phyloP scores from a whole-genome alignment of 2,888 invertebrate species.

The Brachypalpus laphriformis region DNA sequence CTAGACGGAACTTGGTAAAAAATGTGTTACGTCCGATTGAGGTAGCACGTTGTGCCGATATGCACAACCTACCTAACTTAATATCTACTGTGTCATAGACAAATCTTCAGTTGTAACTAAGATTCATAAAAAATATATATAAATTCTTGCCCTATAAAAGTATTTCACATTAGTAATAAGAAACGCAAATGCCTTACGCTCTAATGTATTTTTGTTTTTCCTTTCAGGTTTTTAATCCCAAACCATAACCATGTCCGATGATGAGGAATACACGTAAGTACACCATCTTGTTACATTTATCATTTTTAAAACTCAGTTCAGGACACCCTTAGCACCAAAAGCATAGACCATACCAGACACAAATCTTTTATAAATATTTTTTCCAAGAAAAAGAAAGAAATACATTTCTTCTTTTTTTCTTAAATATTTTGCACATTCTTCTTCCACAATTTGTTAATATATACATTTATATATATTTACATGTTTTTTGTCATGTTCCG shows the following conservation, averaged over 20 bases:
- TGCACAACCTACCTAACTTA: no score
- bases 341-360: conserved; percentile 40
- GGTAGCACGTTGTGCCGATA: no score
- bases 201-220: conserved; percentile 78
- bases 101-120: no score
- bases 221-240: conserved; percentile 86
- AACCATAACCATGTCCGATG: conserved; percentile 94
- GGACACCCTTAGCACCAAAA: conserved; percentile 53
- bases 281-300: conserved; percentile 1
- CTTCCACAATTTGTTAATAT: conserved; percentile 76
- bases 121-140: no score
- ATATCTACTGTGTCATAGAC: no score
- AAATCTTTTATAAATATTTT: conserved; percentile 58
- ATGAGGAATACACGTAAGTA: conserved; percentile 98
- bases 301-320: conserved; percentile 12
- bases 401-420: conserved; percentile 55
- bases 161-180: no score
- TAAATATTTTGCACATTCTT: conserved; percentile 75
- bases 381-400: conserved; percentile 39
- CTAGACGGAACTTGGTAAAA: no score
- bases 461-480: conserved; percentile 70
- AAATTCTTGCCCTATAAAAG: no score
- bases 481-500: conserved; percentile 77
- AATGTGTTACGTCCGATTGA: no score
- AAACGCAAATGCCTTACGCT: no score